These are phyloP conservation scores for Brachionus plicatilis DNA, from an alignment of 1,140 invertebrate genomes.

Conservation along the genomic window DNA sequence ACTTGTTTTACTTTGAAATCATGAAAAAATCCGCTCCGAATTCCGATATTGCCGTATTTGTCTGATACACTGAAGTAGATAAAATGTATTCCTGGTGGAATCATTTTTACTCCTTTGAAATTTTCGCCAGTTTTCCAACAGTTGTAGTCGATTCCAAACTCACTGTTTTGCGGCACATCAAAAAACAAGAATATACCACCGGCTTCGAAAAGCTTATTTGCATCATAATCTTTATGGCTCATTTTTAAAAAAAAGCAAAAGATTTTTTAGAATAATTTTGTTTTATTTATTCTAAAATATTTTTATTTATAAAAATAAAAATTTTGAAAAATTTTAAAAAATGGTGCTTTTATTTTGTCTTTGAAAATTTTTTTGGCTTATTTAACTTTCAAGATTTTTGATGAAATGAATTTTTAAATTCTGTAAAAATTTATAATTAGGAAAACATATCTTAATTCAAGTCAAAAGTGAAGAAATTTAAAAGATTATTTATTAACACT, in stretches of 20 bases:
- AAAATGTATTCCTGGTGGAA: constrained; percentile 91
- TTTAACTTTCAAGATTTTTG: too few relatives aligned
- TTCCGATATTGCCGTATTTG: constrained; percentile 59
- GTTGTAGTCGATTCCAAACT: constrained; percentile 94
- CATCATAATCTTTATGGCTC: constrained; percentile 47
- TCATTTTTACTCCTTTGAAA: constrained; percentile 96
- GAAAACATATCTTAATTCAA: too few relatives aligned
- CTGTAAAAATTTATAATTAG: too few relatives aligned
- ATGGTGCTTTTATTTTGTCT: too few relatives aligned
- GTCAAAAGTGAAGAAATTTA: too few relatives aligned
- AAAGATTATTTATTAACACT: too few relatives aligned
- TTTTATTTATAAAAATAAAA: background rate
- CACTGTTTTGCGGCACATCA: constrained; percentile 75
- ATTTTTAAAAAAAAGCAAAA: background rate
- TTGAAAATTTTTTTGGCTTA: background rate
- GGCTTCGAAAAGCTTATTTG: constrained; percentile 70
- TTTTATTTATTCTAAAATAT: background rate
- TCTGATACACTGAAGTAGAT: constrained; percentile 72
- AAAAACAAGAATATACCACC: constrained; percentile 73
- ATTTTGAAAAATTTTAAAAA: background rate
- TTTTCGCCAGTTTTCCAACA: constrained; percentile 83
- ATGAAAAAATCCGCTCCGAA: constrained; percentile 81
- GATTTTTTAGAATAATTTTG: background rate
- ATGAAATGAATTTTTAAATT: too few relatives aligned
- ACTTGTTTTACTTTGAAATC: constrained; percentile 75